Base-by-base conservation (phyloP, 1,140 invertebrate species). In the Drosophila triauraria region DNA sequence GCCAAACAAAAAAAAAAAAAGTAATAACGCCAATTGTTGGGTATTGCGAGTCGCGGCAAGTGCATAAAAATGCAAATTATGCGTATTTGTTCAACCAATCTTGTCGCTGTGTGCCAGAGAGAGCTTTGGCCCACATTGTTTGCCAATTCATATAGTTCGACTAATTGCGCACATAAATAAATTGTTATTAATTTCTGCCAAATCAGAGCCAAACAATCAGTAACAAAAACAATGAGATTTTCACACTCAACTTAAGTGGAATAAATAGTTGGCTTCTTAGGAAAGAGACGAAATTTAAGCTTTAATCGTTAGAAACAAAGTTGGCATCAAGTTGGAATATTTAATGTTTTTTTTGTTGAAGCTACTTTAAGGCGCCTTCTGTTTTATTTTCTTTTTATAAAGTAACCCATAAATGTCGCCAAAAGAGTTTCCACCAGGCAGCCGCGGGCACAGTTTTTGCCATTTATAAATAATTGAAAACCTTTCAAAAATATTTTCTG, bases 111-210 rank as follows among this genome's bases (percentile, higher is more conserved):
- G 43, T 51, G 54, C 38, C 35, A 61, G 27, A 43, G 27, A 43
- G 62, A 20, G 43, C 43, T 61, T 70, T 69, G 59, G 42, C 59
- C 51, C 75, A 60, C 46, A 72, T 53, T 67, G 63, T 68, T 74
- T 68, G 56, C 44, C 60, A 65, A 63, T 85, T 85, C 78, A 54
- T 70, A 70, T 76, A 47, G 25, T 25, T 38, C 53, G 70, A 56
- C 70, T 79, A 87, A 87, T 87, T 86, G 75, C 70, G 50, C 79
- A 62, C 65, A 87, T 87, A 87, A 86, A 86, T 86, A 87, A 82
- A 87, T 87, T 88, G 80, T 81, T 75, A 56, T 79, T 90, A 88
- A 90, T 90, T 90, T 90, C 74, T 72, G 69, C 59, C 63, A 77
- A 75, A 85, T 86, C 82, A 86, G 65, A 68, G 78, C 60, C 44